Evolutionary conservation across 1,140 invertebrate species (phyloP).

Genomic region (Leptinotarsa undecemlineata): DNA sequence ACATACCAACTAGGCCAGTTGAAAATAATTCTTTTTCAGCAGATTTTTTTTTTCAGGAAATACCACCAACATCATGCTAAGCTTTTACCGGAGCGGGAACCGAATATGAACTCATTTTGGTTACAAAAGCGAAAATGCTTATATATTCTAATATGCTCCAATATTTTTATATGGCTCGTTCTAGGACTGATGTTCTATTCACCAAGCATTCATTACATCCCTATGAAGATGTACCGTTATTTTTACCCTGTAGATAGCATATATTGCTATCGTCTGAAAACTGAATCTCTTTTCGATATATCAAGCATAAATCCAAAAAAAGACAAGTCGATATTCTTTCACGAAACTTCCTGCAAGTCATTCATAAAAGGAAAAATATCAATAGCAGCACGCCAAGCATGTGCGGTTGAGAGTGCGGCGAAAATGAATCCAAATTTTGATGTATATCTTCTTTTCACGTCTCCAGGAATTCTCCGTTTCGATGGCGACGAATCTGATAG

Average conservation of each 20-base stretch:
- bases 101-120: slow-evolving; percentile 7
- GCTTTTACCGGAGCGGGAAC: background rate
- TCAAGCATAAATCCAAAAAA: slow-evolving; percentile 34
- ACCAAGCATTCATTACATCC: background rate
- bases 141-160: background rate
- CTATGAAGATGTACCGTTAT: slow-evolving; percentile 28
- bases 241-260: slow-evolving; percentile 30
- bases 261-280: slow-evolving; percentile 32
- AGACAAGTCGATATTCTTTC: slow-evolving; percentile 53
- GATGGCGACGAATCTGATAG: slow-evolving; percentile 49
- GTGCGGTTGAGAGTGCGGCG: slow-evolving; percentile 70
- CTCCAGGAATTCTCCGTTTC: slow-evolving; percentile 54
- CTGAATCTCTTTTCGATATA: slow-evolving; percentile 42
- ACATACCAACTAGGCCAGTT: too few relatives aligned
- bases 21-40: background rate
- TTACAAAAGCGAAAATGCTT: slow-evolving; percentile 7
- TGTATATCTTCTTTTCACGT: slow-evolving; percentile 63
- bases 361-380: slow-evolving; percentile 52
- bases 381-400: slow-evolving; percentile 64
- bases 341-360: slow-evolving; percentile 55
- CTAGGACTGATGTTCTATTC: background rate
- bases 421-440: slow-evolving; percentile 62
- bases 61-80: background rate
- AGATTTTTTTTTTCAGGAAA: background rate
- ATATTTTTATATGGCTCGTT: background rate